Percentiles rank a stretch among this genome's conserved stretches.
Evolutionary conservation across 2,797 vertebrate species (phyloP).

Genomic region (Alfaro cultratus): DNA sequence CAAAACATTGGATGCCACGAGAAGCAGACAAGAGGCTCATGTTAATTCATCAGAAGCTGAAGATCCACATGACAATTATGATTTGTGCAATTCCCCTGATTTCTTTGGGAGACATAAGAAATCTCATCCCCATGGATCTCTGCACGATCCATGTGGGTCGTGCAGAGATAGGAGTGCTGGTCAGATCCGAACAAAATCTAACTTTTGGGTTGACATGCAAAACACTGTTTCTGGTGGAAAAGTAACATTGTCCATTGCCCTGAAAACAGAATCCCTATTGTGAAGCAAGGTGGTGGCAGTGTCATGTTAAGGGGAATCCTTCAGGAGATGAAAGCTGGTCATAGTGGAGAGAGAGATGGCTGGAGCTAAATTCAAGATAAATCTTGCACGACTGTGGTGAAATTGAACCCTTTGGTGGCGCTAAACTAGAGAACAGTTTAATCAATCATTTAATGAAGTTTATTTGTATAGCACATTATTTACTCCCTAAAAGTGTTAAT

Average conservation of each 20-base stretch:
- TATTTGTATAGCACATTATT: too few relatives aligned
- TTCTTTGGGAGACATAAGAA: not conserved
- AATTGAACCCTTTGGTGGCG: not conserved
- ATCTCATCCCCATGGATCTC: not conserved
- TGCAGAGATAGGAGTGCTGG: not conserved
- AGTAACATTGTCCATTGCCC: not conserved
- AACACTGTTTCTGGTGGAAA: not conserved
- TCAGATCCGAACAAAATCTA: not conserved
- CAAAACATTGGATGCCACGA: not conserved
- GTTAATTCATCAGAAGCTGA: not conserved
- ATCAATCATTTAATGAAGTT: too few relatives aligned
- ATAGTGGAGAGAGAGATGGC: not conserved
- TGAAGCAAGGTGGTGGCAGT: not conserved
- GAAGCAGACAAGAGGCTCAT: not conserved
- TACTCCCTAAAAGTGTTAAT: too few relatives aligned
- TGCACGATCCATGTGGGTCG: not conserved
- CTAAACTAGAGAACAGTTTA: not conserved
- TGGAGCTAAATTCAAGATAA: not conserved
- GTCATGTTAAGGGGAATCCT: not conserved
- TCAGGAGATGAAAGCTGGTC: not conserved
- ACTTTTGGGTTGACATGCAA: not conserved
- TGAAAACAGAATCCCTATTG: not conserved
- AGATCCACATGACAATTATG: not conserved
- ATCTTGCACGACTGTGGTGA: not conserved
- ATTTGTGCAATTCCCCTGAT: not conserved